Conservation (phyloP, 2,113 vertebrate species). For the Telmatochromis brichardi region DNA sequence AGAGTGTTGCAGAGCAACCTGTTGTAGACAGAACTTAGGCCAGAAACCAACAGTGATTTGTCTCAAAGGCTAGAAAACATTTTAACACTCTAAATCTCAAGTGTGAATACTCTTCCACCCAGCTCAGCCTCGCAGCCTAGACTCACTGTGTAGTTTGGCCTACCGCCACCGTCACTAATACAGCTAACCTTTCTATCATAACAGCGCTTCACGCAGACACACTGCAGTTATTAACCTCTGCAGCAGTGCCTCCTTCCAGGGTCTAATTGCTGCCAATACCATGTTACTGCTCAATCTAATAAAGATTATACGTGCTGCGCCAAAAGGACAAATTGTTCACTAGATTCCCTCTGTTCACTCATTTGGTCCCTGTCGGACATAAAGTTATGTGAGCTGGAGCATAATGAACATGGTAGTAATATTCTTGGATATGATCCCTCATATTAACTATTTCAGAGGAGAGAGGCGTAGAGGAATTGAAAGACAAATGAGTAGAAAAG, state of each 20-base stretch:
- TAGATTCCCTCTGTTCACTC: conserved; percentile 28
- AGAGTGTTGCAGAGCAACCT: background rate
- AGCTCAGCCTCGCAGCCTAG: background rate
- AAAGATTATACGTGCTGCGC: conserved; percentile 52
- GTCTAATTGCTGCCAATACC: conserved; percentile 58
- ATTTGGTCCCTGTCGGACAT: conserved; percentile 45
- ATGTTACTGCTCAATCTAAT: conserved; percentile 61
- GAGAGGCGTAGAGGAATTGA: background rate
- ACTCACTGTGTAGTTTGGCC: conserved; percentile 9
- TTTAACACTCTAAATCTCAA: conserved; percentile 8
- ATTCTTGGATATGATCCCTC: conserved; percentile 2
- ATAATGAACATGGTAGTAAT: conserved; percentile 48
- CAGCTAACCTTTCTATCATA: conserved; percentile 57
- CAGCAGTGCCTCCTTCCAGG: conserved; percentile 27
- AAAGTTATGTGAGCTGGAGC: conserved; percentile 44
- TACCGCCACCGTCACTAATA: conserved; percentile 47
- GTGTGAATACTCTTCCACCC: background rate
- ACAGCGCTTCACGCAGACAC: conserved; percentile 31
- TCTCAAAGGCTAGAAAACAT: background rate
- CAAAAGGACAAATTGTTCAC: conserved; percentile 58
- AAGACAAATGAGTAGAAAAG: background rate
- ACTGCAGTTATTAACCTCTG: conserved; percentile 61
- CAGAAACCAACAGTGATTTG: background rate
- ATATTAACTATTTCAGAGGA: conserved; percentile 29
- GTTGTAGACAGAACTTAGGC: background rate